Evolutionary conservation across 2,888 invertebrate species (phyloP), one percentile per base, ranked within the genome.

Genomic region (Pristionchus fissidentatus): DNA sequence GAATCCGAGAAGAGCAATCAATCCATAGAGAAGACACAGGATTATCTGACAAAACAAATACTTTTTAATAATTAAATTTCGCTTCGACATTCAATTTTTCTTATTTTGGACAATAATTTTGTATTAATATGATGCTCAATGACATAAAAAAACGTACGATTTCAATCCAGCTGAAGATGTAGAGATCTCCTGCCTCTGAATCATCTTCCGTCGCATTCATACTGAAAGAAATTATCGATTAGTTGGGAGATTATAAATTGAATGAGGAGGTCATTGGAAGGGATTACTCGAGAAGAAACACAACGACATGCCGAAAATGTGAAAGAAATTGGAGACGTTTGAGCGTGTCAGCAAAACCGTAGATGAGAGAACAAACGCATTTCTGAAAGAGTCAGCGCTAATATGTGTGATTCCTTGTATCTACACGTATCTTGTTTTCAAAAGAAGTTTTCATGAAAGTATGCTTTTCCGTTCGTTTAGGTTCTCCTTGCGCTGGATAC

Each of bases 1-100:
- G 29, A 90, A 86, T 13, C 89, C 89, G 85, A 90, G 77, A 57
- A 89, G 84, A 8, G 90, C 89, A 10, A 90, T 89, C 55, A 88
- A 75, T 13, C 87, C 88, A 80, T 90, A 90, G 32, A 90, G 85
- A 19, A 88, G 66, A 80, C 88, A 88, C 87, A 88, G 88, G 19
- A 88, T 81, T 10, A 86, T 85, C 89, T 89, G 87, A 60, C 86
- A 83, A 19, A 1, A n/a, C 5, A 10, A 52, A 49, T 26, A 57
- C 22, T 4, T 26, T 57, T 57, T 8, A 5, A 26, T 1, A 4
- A 57, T 3, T 10, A 57, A 22, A 55, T 55, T n/a, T n/a, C n/a
- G n/a, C n/a, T n/a, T n/a, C n/a, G n/a, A n/a, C n/a, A n/a, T n/a
- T n/a, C n/a, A n/a, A n/a, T n/a, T n/a, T 77, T 19, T 19, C 8